Base-by-base conservation (phyloP, 2,113 vertebrate genomes). In the Brachyhypopomus occidentalis region DNA sequence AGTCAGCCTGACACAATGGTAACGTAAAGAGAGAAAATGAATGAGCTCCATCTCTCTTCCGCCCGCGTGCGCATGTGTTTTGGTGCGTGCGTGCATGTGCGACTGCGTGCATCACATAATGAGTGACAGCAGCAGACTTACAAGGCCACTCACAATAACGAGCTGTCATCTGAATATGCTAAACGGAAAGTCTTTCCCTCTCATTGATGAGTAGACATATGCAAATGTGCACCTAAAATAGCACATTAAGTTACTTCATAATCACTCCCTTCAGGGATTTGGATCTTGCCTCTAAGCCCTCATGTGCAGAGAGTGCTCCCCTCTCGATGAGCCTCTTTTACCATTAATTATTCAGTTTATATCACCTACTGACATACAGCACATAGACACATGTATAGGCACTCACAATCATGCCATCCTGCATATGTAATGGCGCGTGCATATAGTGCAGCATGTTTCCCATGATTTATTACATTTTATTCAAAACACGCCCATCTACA, bases 1-100 rank as follows among this genome's bases (percentile, higher is more conserved):
- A 59, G 0, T 70, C 66, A 90, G 80, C 85, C 70, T 78, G 86
- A 82, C 86, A 88, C 82, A 75, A 78, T 87, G 84, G 84, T 80
- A 90, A 79, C 88, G 90, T 86, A 87, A 89, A 89, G 87, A 85
- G 81, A 82, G 83, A 83, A 86, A 89, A 91, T 87, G 89, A 91
- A 92, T 88, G 87, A 85, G 84, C 88, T 90, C 80, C 25, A 38
- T 71, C 45, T 58, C 56, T 58, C 56, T 58, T n/a, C 20, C 56
- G 7, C 4, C 3, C 56, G 2, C 16, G 16, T n/a, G 16, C 16
- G 63, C 23, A 19, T 59, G 27, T 59, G 20, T 41, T 34, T 48
- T 4, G 22, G 23, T 70, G 12, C 34, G 19, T 20, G 17, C 5
- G 11, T 34, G 45, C 70, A 36, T 30, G 56, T 16, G 55, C 1